A percentile compares a stretch with the other conserved stretches of the same genome.
Conservation (phyloP, 2,888 invertebrate species). For the Phaedon cochleariae region DNA sequence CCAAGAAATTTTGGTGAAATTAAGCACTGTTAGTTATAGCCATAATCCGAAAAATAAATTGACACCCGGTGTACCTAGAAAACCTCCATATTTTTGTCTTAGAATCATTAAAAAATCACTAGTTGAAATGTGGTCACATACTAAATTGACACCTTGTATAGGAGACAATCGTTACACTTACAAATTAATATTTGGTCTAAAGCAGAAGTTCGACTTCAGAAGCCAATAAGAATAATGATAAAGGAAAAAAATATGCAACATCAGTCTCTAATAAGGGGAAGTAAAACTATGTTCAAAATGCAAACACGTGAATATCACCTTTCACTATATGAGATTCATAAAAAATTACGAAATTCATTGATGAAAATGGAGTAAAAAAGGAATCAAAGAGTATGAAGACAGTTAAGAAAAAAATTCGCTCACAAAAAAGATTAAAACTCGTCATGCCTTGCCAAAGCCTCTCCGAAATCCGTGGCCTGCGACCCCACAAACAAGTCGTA, state of each 20-base stretch:
- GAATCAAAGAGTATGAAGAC: neutral
- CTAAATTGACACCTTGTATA: no score
- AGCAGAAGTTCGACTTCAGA: neutral
- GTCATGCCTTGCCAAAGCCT: conserved; percentile 93
- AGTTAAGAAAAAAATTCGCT: neutral
- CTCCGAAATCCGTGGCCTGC: conserved; percentile 98
- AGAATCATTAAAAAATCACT: no score
- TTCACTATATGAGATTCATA: no score
- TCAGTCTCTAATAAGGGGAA: neutral
- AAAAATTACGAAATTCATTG: no score
- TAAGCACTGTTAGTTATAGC: no score
- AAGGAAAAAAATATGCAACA: neutral
- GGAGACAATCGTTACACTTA: neutral
- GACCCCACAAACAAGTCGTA: conserved; percentile 98
- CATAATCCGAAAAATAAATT: no score
- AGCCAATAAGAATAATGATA: neutral
- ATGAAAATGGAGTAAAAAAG: no score
- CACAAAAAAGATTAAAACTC: conserved; percentile 82
- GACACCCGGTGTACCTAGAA: no score
- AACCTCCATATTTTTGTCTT: no score
- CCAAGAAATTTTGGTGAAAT: no score
- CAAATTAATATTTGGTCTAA: conserved; percentile 13
- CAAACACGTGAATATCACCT: no score
- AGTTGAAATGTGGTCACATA: no score
- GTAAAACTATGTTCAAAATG: neutral